Conservation (phyloP, 2,113 vertebrate genomes). For the Empidonax alnorum region DNA sequence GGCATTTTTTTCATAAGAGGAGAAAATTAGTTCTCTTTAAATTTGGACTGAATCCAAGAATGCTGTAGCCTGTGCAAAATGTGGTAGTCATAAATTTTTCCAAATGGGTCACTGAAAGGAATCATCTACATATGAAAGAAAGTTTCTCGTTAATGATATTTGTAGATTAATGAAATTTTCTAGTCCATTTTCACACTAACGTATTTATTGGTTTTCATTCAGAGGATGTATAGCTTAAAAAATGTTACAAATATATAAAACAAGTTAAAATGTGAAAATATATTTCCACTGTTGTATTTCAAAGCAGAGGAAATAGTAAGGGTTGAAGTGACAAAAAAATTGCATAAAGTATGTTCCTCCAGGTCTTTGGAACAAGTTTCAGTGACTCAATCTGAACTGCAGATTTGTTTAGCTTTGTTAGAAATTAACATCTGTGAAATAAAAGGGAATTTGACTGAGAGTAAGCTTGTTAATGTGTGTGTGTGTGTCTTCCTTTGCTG, state of each 20-base stretch:
- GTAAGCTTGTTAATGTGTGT: background rate
- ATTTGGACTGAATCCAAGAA: background rate
- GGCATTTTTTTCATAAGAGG: background rate
- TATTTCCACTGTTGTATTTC: background rate
- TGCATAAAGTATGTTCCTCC: background rate
- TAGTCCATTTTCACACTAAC: background rate
- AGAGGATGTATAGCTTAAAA: background rate
- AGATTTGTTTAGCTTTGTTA: background rate
- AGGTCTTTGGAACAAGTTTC: background rate
- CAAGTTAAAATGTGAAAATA: background rate
- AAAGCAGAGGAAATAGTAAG: background rate
- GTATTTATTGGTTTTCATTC: conserved; percentile 5
- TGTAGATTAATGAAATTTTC: background rate
- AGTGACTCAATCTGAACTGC: background rate
- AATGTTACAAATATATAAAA: background rate
- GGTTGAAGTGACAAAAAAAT: background rate
- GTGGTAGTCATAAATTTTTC: background rate
- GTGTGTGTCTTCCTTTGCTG: background rate
- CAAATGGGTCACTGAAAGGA: background rate
- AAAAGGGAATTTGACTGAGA: conserved; percentile 35
- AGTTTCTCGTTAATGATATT: background rate
- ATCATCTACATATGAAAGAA: background rate
- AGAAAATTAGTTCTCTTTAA: background rate
- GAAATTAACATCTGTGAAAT: conserved; percentile 24
- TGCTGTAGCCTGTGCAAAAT: background rate